A percentile compares a stretch with the other conserved stretches of the same genome.
These are phyloP conservation scores for Trididemnum nubilum DNA, from an alignment of 23 tunicate genomes.

Conservation along the genomic window DNA sequence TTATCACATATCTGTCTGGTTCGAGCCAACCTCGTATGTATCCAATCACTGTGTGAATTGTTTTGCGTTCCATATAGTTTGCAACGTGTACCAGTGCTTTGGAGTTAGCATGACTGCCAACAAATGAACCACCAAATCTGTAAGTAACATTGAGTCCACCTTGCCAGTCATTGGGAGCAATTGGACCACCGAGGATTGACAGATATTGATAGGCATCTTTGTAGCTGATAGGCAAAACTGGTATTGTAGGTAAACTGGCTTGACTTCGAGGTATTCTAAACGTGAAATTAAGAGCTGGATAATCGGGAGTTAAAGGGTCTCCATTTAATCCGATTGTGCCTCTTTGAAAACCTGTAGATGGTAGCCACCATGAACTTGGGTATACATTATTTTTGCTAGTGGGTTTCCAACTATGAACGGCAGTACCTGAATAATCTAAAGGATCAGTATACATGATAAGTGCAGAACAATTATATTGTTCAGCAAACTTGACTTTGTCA, in stretches of 20 bases:
- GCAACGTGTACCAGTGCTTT: slow-evolving; percentile 62
- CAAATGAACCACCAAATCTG: slow-evolving; percentile 66
- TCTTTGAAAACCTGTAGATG: slow-evolving; percentile 81
- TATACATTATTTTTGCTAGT: background rate
- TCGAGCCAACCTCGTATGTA: slow-evolving; percentile 73
- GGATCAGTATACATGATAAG: slow-evolving; percentile 85
- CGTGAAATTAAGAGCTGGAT: slow-evolving; percentile 76
- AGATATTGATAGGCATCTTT: slow-evolving; percentile 68
- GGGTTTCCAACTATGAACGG: slow-evolving; percentile 26
- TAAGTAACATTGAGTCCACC: slow-evolving; percentile 80
- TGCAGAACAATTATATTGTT: slow-evolving; percentile 79
- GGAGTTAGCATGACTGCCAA: slow-evolving; percentile 22
- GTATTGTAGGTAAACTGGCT: slow-evolving; percentile 71
- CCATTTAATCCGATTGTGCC: slow-evolving; percentile 57
- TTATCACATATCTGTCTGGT: slow-evolving; percentile 89
- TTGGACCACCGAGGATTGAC: slow-evolving; percentile 55
- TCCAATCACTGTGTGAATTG: slow-evolving; percentile 56
- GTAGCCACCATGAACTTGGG: slow-evolving; percentile 95
- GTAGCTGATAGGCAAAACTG: slow-evolving; percentile 93
- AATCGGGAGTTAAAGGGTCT: slow-evolving; percentile 90
- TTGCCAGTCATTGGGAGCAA: slow-evolving; percentile 88
- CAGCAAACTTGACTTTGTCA: slow-evolving; percentile 79
- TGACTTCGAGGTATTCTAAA: slow-evolving; percentile 61
- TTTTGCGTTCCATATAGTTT: slow-evolving; percentile 46
- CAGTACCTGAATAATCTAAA: slow-evolving; percentile 59